Percentiles rank a stretch among this genome's conserved stretches.
Evolutionary conservation across 1,140 invertebrate species (phyloP).

Genomic region (Stegodyphus mimosarum): DNA sequence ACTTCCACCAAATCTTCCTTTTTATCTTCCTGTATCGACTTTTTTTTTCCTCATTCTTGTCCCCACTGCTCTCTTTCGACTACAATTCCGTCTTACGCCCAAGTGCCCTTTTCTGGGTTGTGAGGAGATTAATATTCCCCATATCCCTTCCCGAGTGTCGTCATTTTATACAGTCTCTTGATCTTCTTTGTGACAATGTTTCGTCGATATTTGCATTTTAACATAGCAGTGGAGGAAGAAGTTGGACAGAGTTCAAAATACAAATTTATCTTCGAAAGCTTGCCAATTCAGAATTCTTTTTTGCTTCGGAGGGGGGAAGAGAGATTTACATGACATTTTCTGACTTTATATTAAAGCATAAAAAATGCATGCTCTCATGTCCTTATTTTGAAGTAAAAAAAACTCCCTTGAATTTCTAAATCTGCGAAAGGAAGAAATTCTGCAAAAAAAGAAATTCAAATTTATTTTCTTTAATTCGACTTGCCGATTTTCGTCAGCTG

Average conservation of each 20-base stretch:
- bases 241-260: too few relatives aligned
- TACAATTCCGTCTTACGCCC: neutral
- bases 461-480: too few relatives aligned
- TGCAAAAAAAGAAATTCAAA: too few relatives aligned
- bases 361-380: too few relatives aligned
- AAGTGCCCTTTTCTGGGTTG: neutral
- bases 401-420: too few relatives aligned
- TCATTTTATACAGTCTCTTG: conserved; percentile 12
- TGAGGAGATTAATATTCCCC: neutral
- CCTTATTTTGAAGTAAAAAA: too few relatives aligned
- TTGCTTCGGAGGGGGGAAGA: neutral
- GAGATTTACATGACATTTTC: too few relatives aligned
- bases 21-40: neutral
- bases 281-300: conserved; percentile 6
- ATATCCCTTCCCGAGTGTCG: neutral
- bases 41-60: neutral
- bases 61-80: neutral
- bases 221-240: too few relatives aligned
- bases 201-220: conserved; percentile 12
- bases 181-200: neutral
- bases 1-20: conserved; percentile 17
- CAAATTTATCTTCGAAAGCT: neutral
- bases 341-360: too few relatives aligned
- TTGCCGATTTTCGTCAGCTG: too few relatives aligned
- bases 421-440: too few relatives aligned